Evolutionary conservation across 2,113 vertebrate species (phyloP), one percentile per base, ranked within the genome.

Genomic region (Polypterus bichir): DNA sequence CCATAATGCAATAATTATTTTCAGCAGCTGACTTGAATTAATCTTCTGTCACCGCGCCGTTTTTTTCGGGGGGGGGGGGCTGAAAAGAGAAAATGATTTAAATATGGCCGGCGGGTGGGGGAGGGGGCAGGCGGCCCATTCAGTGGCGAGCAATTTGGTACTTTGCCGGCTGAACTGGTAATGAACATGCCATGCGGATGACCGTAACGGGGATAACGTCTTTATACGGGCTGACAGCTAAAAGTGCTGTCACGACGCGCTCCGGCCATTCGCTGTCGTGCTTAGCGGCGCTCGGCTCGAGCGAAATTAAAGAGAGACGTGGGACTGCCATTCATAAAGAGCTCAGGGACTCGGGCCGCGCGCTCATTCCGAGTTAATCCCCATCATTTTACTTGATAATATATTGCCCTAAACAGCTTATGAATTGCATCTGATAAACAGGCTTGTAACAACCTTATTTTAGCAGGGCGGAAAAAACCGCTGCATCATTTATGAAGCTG

Each of bases 1-100:
- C 90, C 89, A 91, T 94, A 91, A 93, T 91, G 87, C 88, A 88
- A 85, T 90, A 88, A 91, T 93, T 89, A 92, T 91, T 94, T 91
- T 87, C 88, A 90, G 86, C 89, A 88, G 89, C 87, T 92, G 89
- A 91, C 88, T 84, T 86, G 86, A 90, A 93, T 92, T 89, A 92
- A 92, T 91, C 86, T 83, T 88, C 84, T 92, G 91, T 92, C 89
- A 88, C 76, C 67, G 72, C 83, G 82, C 81, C 81, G 83, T 70
- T 27, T 27, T 1, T 27, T 27, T 27, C 27, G 27, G 27, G 27
- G 27, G 60, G 53, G n/a, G 59, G 51, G 11, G 48, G 60, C 8
- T 54, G 47, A 47, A 54, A 59, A 59, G 48, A 9, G 9, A 65
- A 46, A 62, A 10, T 46, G 48, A 46, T 7, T 46, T 47, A 46